These are phyloP conservation scores for Cavia porcellus DNA, from an alignment of 2,113 vertebrate species.

Conservation along the genomic window DNA sequence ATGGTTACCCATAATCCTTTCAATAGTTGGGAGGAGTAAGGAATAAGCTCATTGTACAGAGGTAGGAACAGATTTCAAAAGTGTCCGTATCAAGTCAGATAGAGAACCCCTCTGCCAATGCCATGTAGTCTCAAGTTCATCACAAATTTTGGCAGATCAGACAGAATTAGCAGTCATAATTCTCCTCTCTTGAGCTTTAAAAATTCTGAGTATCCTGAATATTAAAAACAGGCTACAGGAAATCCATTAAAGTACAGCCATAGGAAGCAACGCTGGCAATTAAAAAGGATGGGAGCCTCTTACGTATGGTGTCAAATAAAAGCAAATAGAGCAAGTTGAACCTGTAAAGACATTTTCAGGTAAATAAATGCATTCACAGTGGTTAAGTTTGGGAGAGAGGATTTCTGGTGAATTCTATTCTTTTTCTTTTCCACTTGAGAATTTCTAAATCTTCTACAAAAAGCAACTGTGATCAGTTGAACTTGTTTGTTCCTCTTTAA, in stretches of 20 bases:
- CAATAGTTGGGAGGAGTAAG: neutral
- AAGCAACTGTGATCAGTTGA: neutral
- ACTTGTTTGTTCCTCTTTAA: neutral
- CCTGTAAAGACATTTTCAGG: neutral
- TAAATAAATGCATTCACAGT: neutral
- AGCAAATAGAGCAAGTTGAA: neutral
- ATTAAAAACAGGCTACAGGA: neutral
- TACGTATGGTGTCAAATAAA: neutral
- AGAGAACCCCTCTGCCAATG: neutral
- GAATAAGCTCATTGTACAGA: neutral
- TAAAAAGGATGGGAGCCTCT: neutral
- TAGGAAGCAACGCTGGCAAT: neutral
- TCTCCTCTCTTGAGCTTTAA: neutral
- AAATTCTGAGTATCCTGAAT: neutral
- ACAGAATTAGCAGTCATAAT: neutral
- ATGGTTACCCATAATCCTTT: neutral
- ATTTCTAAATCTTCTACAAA: neutral
- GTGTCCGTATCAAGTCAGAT: neutral
- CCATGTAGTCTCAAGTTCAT: neutral
- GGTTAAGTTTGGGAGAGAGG: neutral
- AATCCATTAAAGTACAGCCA: neutral
- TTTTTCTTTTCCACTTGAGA: neutral
- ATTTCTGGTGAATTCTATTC: neutral
- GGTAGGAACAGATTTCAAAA: neutral
- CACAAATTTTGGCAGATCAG: neutral